Evolutionary conservation across 2,888 invertebrate species (phyloP).

Genomic region (Acleris literana): DNA sequence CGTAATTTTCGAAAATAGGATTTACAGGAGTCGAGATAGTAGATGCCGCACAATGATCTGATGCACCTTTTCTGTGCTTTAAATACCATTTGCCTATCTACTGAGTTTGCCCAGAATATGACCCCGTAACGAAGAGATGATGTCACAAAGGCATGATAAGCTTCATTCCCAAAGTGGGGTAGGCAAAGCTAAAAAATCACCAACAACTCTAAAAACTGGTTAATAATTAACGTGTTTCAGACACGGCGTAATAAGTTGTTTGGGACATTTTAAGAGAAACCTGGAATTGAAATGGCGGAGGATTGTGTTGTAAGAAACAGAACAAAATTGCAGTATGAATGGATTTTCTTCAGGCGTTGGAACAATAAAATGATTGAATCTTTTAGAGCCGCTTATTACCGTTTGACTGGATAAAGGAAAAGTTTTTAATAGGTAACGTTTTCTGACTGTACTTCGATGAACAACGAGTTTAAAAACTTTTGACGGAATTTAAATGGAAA

Average conservation of each 20-base stretch:
- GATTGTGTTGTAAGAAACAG: not conserved
- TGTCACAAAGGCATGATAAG: too few species aligned
- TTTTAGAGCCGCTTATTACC: not conserved
- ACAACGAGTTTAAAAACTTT: not conserved
- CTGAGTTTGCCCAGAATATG: too few species aligned
- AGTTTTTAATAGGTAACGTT: not conserved
- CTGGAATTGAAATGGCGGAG: slow-evolving; percentile 11
- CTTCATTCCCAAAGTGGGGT: too few species aligned
- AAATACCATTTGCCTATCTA: too few species aligned
- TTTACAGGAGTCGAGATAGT: too few species aligned
- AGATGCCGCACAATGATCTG: too few species aligned
- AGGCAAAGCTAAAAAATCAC: too few species aligned
- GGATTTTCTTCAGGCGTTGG: not conserved
- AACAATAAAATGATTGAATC: not conserved
- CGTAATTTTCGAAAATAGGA: too few species aligned
- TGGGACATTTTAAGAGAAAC: slow-evolving; percentile 9
- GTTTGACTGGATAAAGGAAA: not conserved
- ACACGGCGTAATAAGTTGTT: slow-evolving; percentile 15
- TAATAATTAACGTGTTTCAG: not conserved
- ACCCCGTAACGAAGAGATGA: too few species aligned
- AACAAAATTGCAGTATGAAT: not conserved
- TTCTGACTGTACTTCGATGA: not conserved
- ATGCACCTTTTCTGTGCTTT: too few species aligned
- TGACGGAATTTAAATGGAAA: slow-evolving; percentile 4
- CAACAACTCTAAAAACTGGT: too few species aligned